phyloP scores from a whole-genome alignment of 2,113 vertebrate genomes.

The Himantopus leucocephalus region DNA sequence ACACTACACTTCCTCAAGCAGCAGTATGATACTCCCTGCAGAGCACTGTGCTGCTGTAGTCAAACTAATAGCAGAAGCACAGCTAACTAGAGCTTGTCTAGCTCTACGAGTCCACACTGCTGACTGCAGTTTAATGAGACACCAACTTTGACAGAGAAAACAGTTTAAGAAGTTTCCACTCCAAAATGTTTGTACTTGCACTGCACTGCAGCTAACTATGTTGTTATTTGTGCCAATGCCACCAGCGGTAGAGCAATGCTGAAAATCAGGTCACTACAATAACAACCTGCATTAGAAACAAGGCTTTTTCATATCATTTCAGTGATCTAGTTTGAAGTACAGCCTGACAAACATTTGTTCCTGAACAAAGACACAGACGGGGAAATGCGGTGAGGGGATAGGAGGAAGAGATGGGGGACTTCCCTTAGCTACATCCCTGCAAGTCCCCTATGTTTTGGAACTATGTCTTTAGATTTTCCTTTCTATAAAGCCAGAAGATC shows the following conservation, averaged over 20 bases:
- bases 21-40: not conserved
- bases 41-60: not conserved
- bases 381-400: not conserved
- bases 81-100: not conserved
- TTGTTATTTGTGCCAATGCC: not conserved
- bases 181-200: not conserved
- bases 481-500: not conserved
- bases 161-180: not conserved
- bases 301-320: not conserved
- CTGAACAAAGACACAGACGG: not conserved
- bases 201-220: not conserved
- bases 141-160: not conserved
- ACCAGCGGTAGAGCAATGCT: not conserved
- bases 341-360: not conserved
- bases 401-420: not conserved
- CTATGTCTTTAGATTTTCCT: not conserved
- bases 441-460: not conserved
- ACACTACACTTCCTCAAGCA: not conserved
- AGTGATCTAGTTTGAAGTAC: not conserved
- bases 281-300: not conserved
- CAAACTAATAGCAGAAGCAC: not conserved
- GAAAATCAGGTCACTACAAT: not conserved
- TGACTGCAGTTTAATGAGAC: not conserved
- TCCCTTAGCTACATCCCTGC: not conserved
- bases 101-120: not conserved